Percentiles rank a stretch among this genome's conserved stretches.
Evolutionary conservation across 2,797 vertebrate genomes (phyloP).

Genomic region (Paguma larvata): DNA sequence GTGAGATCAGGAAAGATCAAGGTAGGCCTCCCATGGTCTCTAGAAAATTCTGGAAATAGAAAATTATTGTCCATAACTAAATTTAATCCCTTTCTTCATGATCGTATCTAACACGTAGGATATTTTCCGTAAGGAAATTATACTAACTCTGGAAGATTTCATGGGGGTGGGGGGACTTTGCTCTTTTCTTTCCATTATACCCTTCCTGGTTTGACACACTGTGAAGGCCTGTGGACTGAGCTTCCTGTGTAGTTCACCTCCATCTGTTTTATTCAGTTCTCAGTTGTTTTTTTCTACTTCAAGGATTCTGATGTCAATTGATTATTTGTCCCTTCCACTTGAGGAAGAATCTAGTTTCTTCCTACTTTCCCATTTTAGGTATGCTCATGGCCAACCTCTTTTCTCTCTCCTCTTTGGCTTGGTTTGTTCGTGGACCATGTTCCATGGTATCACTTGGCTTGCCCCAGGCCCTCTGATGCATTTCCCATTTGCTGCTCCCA

Average conservation of each 20-base stretch:
- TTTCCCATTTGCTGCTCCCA: not conserved
- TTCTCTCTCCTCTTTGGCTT: not conserved
- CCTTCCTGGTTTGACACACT: not conserved
- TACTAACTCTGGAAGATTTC: not conserved
- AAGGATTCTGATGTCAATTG: too few relatives aligned
- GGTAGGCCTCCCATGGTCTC: not conserved
- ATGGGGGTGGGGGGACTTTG: not conserved
- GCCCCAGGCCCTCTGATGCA: not conserved
- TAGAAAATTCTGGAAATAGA: not conserved
- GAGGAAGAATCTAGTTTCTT: not conserved
- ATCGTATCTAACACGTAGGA: not conserved
- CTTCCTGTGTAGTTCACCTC: not conserved
- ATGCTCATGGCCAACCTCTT: not conserved
- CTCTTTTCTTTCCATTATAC: not conserved
- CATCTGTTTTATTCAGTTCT: not conserved
- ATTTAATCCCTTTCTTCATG: not conserved
- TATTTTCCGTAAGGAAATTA: not conserved
- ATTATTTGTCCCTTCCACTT: not conserved
- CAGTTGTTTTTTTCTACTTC: not conserved
- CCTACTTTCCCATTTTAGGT: not conserved
- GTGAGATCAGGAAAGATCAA: not conserved
- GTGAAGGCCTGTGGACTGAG: rapidly evolving
- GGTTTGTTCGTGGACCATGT: not conserved
- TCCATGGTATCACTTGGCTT: not conserved
- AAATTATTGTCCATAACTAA: not conserved